phyloP scores from a whole-genome alignment of 2,888 invertebrate genomes.

The Pterobdella sp. region DNA sequence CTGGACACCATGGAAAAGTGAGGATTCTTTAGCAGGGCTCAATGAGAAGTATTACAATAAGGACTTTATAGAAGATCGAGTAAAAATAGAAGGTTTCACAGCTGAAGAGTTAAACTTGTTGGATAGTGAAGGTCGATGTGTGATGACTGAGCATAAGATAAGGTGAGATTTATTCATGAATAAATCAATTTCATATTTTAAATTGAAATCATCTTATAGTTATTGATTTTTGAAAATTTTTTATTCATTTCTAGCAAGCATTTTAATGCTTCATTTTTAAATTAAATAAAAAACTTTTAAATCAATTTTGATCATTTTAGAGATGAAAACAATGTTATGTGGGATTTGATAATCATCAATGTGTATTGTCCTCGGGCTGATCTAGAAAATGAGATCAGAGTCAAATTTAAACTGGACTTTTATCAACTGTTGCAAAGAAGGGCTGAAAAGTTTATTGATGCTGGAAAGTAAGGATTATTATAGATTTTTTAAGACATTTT shows the following conservation, averaged over 20 bases:
- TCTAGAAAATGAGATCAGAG: constrained; percentile 51
- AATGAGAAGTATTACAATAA: constrained; percentile 34
- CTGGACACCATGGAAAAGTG: constrained; percentile 50
- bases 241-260: too few relatives aligned
- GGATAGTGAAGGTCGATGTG: constrained; percentile 54
- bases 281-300: too few relatives aligned
- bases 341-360: constrained; percentile 51
- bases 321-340: background rate
- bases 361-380: constrained; percentile 55
- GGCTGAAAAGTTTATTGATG: constrained; percentile 48
- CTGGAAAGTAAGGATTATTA: constrained; percentile 46
- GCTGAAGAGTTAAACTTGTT: constrained; percentile 48
- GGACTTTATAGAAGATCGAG: background rate
- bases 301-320: too few relatives aligned
- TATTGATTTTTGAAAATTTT: too few relatives aligned
- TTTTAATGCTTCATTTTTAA: too few relatives aligned
- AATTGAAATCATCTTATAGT: too few relatives aligned
- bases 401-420: constrained; percentile 52
- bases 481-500: background rate
- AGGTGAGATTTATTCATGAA: constrained; percentile 18
- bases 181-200: too few relatives aligned
- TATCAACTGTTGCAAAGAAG: constrained; percentile 51
- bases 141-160: constrained; percentile 53
- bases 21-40: constrained; percentile 51
- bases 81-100: constrained; percentile 40